Evolutionary conservation across 1,140 invertebrate genomes (phyloP).

Genomic region (Polypedilum pembai): DNA sequence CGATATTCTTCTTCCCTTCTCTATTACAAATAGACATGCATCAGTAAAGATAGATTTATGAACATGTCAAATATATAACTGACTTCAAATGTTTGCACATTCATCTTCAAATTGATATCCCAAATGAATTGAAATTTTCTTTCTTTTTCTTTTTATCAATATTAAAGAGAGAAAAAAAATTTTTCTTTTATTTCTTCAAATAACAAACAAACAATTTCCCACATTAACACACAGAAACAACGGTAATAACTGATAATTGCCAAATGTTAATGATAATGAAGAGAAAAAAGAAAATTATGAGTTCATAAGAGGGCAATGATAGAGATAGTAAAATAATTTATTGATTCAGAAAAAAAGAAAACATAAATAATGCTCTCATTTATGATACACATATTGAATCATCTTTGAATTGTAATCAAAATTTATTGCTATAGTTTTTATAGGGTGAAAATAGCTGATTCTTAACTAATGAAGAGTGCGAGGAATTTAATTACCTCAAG

Average conservation of each 20-base stretch:
- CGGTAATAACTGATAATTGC: constrained; percentile 13
- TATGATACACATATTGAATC: neutral
- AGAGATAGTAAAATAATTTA: too few relatives aligned
- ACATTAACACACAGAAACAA: too few relatives aligned
- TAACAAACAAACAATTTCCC: too few relatives aligned
- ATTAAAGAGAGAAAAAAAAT: neutral
- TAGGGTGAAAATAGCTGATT: neutral
- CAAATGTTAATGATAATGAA: neutral
- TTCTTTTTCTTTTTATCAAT: too few relatives aligned
- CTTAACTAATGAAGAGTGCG: neutral
- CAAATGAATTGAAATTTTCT: neutral
- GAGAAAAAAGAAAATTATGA: too few relatives aligned
- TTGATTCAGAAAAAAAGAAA: neutral
- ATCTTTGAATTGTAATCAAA: constrained; percentile 22
- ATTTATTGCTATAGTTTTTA: constrained; percentile 17
- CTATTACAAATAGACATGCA: neutral
- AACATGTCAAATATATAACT: neutral
- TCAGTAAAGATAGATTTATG: constrained; percentile 7
- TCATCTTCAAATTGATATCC: neutral
- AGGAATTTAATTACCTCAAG: constrained; percentile 27
- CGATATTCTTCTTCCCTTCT: neutral
- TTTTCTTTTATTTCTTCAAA: too few relatives aligned
- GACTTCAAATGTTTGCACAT: neutral
- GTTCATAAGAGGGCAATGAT: too few relatives aligned
- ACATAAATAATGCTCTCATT: neutral